Evolutionary conservation across 2,797 vertebrate species (phyloP).

Genomic region (Hoplostethus atlanticus): DNA sequence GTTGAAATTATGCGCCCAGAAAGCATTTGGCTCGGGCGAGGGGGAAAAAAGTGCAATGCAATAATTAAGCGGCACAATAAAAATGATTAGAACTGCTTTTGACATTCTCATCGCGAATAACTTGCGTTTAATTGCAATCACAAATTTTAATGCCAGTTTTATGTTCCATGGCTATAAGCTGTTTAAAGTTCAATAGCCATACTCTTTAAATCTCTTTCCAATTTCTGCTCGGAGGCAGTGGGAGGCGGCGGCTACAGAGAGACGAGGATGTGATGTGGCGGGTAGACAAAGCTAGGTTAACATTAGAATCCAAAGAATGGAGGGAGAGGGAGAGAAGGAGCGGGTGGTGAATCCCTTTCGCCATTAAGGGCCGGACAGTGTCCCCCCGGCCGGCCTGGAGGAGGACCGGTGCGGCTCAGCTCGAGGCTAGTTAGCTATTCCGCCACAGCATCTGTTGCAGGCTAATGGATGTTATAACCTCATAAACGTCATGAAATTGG

Average conservation of each 20-base stretch:
- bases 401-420: conserved; percentile 75
- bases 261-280: conserved; percentile 23
- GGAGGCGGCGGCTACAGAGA: conserved; percentile 51
- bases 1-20: conserved; percentile 84
- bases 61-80: conserved; percentile 88
- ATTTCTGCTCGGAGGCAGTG: conserved; percentile 78
- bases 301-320: conserved; percentile 49
- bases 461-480: conserved; percentile 92
- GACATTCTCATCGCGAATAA: conserved; percentile 88
- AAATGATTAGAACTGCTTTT: conserved; percentile 90
- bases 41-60: conserved; percentile 78
- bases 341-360: conserved; percentile 54
- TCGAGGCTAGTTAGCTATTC: conserved; percentile 86
- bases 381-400: conserved; percentile 73
- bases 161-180: conserved; percentile 88
- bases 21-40: conserved; percentile 81
- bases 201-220: conserved; percentile 87
- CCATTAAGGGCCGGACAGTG: conserved; percentile 67
- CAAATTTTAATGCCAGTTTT: conserved; percentile 91
- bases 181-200: conserved; percentile 89
- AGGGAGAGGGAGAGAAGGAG: conserved; percentile 26
- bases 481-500: conserved; percentile 90
- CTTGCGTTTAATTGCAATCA: conserved; percentile 89
- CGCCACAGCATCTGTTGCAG: conserved; percentile 87
- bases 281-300: conserved; percentile 57